Conservation (phyloP, 1,140 invertebrate species). For the Telenomus remus region DNA sequence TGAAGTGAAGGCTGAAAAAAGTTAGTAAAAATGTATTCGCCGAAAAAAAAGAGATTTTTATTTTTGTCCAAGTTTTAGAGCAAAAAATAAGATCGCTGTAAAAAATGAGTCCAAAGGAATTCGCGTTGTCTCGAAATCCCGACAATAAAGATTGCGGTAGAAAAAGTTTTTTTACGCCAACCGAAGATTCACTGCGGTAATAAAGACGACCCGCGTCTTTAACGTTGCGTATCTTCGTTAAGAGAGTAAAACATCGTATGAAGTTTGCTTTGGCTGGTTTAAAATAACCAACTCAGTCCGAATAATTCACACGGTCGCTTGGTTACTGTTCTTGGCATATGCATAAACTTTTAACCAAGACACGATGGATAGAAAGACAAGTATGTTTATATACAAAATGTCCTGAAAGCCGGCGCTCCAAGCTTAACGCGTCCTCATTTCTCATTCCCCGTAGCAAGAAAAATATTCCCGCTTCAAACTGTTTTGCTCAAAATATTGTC, state of each 20-base stretch:
- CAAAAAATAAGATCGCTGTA: conserved; percentile 11
- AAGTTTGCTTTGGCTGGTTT: conserved; percentile 71
- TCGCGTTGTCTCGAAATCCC: conserved; percentile 42
- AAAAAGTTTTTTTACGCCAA: conserved; percentile 58
- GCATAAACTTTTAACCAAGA: conserved; percentile 58
- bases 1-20: too few relatives aligned
- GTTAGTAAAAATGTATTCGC: too few relatives aligned
- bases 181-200: conserved; percentile 67
- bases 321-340: conserved; percentile 58
- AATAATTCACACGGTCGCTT: conserved; percentile 70
- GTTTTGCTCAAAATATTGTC: neutral
- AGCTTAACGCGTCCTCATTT: conserved; percentile 33
- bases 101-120: conserved; percentile 39
- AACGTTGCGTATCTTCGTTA: conserved; percentile 69
- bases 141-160: conserved; percentile 56
- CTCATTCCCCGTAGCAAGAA: conserved; percentile 13
- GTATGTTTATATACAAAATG: conserved; percentile 57
- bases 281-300: conserved; percentile 70
- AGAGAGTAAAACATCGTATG: conserved; percentile 62
- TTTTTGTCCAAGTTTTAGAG: neutral
- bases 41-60: neutral
- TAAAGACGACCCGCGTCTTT: conserved; percentile 64
- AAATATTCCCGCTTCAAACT: neutral
- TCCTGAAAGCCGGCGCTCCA: conserved; percentile 22
- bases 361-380: conserved; percentile 51